These are phyloP conservation scores for Caenorhabditis doughertyi DNA, from an alignment of 2,888 invertebrate species.

Conservation along the genomic window DNA sequence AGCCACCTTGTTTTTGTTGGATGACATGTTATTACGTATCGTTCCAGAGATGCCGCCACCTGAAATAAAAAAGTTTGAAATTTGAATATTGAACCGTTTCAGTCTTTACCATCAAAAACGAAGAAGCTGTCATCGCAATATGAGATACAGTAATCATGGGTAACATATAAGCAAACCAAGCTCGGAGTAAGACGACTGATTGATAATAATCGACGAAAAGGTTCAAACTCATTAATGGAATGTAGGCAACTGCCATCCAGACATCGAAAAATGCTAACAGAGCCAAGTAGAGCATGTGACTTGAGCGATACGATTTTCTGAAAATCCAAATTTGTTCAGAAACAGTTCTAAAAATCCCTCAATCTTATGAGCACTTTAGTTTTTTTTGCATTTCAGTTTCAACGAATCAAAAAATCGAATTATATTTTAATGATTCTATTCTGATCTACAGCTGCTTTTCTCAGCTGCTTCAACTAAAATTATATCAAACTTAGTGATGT, in stretches of 20 bases:
- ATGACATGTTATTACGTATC: conserved; percentile 74
- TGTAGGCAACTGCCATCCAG: conserved; percentile 77
- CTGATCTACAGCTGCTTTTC: background rate
- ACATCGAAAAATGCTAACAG: conserved; percentile 79
- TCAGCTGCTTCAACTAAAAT: background rate
- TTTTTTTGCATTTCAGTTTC: background rate
- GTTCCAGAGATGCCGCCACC: conserved; percentile 77
- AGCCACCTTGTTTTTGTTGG: conserved; percentile 65
- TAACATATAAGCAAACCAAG: conserved; percentile 81
- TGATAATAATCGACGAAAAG: conserved; percentile 71
- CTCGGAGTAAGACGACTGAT: conserved; percentile 71
- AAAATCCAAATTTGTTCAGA: conserved; percentile 3
- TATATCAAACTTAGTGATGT: conserved; percentile 1
- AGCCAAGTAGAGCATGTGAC: conserved; percentile 77
- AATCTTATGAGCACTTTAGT: too few species aligned
- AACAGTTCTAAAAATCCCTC: too few species aligned
- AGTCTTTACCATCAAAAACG: conserved; percentile 76
- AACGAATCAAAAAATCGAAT: background rate
- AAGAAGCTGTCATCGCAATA: conserved; percentile 81
- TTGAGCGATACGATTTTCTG: conserved; percentile 76
- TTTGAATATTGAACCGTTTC: background rate
- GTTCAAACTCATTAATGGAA: conserved; percentile 78
- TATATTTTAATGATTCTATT: too few species aligned
- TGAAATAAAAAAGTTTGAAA: conserved; percentile 8
- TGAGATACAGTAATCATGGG: conserved; percentile 81